Evolutionary conservation across 2,888 invertebrate species (phyloP).

Genomic region (Drosophila bunnanda): DNA sequence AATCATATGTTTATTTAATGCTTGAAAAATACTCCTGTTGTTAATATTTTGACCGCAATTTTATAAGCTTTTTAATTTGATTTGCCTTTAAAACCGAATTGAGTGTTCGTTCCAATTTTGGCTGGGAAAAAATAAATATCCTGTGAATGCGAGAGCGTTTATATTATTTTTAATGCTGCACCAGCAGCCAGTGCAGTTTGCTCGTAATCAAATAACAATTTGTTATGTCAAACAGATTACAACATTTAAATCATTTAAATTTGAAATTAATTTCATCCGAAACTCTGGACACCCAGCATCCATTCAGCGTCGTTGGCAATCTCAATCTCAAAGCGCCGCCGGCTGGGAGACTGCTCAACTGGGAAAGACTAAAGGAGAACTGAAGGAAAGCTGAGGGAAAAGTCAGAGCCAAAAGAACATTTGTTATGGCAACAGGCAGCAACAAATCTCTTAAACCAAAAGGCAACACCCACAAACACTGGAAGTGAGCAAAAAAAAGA

Average conservation of each 20-base stretch:
- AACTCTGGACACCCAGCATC: slow-evolving; percentile 39
- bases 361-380: neutral
- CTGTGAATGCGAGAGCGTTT: slow-evolving; percentile 1
- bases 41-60: slow-evolving; percentile 13
- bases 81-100: slow-evolving; percentile 24
- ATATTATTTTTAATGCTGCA: slow-evolving; percentile 1
- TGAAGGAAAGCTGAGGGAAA: slow-evolving; percentile 12
- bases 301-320: slow-evolving; percentile 28
- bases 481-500: slow-evolving; percentile 25
- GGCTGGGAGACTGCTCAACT: slow-evolving; percentile 37
- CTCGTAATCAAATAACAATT: slow-evolving; percentile 46
- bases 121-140: slow-evolving; percentile 6
- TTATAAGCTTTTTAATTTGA: slow-evolving; percentile 37
- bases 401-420: slow-evolving; percentile 51
- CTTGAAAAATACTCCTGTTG: fast-evolving
- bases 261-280: slow-evolving; percentile 60
- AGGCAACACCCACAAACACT: slow-evolving; percentile 44
- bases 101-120: slow-evolving; percentile 2
- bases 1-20: neutral
- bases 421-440: slow-evolving; percentile 57
- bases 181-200: slow-evolving; percentile 28
- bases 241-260: slow-evolving; percentile 55
- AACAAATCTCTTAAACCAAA: slow-evolving; percentile 68
- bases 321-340: slow-evolving; percentile 44
- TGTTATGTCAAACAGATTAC: slow-evolving; percentile 45